Evolutionary conservation across 92 coral and sea anemone species (phyloP).

Genomic region (Epizoanthus stellaris): DNA sequence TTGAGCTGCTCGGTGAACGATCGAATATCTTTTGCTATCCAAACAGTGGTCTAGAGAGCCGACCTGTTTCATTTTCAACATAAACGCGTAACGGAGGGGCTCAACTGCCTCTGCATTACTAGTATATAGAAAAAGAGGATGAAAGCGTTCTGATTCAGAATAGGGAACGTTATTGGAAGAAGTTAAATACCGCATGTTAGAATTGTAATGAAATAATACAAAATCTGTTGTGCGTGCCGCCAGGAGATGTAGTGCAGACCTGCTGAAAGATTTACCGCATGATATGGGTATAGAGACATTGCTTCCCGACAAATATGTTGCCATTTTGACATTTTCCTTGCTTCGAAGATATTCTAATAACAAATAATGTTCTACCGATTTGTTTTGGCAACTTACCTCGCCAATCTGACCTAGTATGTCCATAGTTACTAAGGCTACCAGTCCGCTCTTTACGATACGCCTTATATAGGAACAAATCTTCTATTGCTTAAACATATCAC

Average conservation of each 20-base stretch:
- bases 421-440: background rate
- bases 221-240: slow-evolving; percentile 17
- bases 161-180: background rate
- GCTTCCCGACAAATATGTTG: background rate
- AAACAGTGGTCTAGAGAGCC: slow-evolving; percentile 12
- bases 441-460: background rate
- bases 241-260: slow-evolving; percentile 21
- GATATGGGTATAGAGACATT: background rate
- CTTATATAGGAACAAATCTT: background rate
- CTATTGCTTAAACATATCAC: background rate
- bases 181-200: background rate
- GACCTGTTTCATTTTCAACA: background rate
- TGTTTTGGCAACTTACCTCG: background rate
- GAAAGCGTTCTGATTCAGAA: background rate
- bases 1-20: slow-evolving; percentile 23
- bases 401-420: rapidly evolving
- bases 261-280: background rate
- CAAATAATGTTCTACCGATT: background rate
- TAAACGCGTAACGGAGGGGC: background rate
- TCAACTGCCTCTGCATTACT: no score
- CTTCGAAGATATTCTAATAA: background rate
- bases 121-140: background rate
- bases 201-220: background rate
- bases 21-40: slow-evolving; percentile 10
- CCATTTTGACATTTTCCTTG: background rate